Base-by-base conservation (phyloP, 2,888 invertebrate genomes). In the Cheilosia scutellata region DNA sequence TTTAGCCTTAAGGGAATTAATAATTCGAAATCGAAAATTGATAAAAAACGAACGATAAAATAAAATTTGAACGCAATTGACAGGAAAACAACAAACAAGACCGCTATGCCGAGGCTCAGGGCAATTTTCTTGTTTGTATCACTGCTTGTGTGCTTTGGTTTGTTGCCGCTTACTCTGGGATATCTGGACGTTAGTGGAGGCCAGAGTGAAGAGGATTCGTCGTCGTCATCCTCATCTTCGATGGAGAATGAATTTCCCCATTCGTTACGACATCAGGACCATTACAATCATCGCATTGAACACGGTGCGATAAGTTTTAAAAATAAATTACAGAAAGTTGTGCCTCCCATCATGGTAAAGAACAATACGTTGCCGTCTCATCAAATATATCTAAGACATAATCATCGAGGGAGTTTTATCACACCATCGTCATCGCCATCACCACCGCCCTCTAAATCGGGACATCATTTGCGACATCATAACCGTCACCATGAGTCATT, bases 401-500 rank as follows among this genome's bases (percentile, higher is more conserved):
- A 88, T 80, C 86, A 82, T 71, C 65, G 44, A 57, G 70, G 58
- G 42, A 51, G 60, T 72, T 42, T 71, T 25, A 68, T 42, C 47
- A 33, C 71, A 2, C 66, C 66, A 9, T 37, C 37, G 37, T 44
- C 76, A 40, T 37, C 37, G 37, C 49, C 76, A 40, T 31, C 71
- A 16, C 33, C 63, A 42, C 60, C 76, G 44, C 76, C 82, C 62
- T 72, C 57, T 57, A 82, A 82, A 53, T 25, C 57, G 66, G 82
- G 72, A 68, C 91, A 91, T 88, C 91, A 91, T 80, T 88, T 92
- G 88, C 89, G 91, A 29, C 91, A 91, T 87, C 90, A 91, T 77
- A 91, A 91, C 88, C 90, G 90, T 1, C 91, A 91, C 82, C 92
- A 91, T 88, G 88, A 88, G 51, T 89, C 89, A 86, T 90, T 90